phyloP scores from a whole-genome alignment of 2,797 vertebrate species.

The Schizothorax lantsangensis region DNA sequence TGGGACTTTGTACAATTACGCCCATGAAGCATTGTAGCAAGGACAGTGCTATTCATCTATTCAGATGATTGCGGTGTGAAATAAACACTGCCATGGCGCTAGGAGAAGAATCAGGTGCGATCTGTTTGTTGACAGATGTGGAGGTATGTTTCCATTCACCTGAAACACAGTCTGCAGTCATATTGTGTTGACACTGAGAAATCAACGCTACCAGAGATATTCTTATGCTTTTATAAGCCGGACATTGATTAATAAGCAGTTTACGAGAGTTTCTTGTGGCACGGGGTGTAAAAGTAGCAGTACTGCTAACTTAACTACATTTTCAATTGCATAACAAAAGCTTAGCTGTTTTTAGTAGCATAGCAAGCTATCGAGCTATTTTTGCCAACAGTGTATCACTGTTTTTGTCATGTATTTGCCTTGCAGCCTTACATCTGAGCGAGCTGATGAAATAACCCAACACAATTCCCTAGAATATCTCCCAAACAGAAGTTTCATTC shows the following conservation, averaged over 20 bases:
- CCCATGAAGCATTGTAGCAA: constrained; percentile 59
- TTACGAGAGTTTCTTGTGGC: neutral
- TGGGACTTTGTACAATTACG: constrained; percentile 64
- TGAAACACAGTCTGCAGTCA: neutral
- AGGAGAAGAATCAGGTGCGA: constrained; percentile 34
- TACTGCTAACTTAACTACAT: neutral
- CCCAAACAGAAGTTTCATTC: neutral
- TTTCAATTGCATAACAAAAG: neutral
- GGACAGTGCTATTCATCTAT: neutral
- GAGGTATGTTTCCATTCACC: constrained; percentile 4
- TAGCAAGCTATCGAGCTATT: neutral
- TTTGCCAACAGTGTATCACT: neutral
- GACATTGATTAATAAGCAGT: constrained; percentile 3
- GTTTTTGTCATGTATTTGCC: neutral
- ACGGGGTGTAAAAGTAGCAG: neutral
- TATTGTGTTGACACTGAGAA: neutral
- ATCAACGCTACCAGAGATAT: neutral
- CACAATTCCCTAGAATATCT: neutral
- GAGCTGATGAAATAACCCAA: constrained; percentile 8
- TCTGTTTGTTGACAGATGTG: constrained; percentile 28
- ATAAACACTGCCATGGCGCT: neutral
- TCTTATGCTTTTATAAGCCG: neutral
- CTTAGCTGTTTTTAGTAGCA: neutral
- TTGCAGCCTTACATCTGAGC: neutral
- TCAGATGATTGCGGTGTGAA: neutral